These are phyloP conservation scores for Arvicanthis niloticus DNA, from an alignment of 2,113 vertebrate genomes.

Conservation along the genomic window DNA sequence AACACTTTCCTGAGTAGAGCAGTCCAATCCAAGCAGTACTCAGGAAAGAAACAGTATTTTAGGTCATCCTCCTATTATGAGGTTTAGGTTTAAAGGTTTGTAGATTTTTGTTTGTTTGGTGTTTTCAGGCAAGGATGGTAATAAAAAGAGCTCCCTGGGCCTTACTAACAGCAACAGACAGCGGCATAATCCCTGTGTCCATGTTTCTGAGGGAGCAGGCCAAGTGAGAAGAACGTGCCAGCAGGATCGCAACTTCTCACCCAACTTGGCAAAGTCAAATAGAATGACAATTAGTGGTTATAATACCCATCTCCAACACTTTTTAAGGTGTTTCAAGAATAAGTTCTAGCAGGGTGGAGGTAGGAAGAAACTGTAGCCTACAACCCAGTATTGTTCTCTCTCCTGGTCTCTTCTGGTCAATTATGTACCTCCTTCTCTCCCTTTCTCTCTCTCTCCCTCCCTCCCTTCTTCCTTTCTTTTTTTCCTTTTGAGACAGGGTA, in stretches of 20 bases:
- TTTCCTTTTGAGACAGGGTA: background rate
- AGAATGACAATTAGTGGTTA: background rate
- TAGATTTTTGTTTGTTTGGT: background rate
- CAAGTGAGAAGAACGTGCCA: background rate
- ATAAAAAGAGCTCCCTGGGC: background rate
- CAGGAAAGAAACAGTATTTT: background rate
- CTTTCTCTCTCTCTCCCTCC: too few relatives aligned
- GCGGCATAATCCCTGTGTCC: background rate
- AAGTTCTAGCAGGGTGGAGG: background rate
- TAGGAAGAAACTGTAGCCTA: background rate
- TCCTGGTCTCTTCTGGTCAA: slow-evolving; percentile 50
- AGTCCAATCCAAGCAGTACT: background rate
- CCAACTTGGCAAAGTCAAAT: background rate
- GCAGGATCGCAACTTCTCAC: background rate
- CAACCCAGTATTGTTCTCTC: background rate
- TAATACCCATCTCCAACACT: background rate
- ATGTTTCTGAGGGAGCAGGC: background rate
- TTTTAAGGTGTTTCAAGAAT: slow-evolving; percentile 30
- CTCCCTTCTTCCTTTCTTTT: background rate
- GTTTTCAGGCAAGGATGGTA: background rate
- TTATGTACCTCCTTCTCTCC: background rate
- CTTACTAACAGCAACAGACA: background rate
- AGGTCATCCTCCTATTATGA: background rate
- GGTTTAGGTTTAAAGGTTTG: background rate
- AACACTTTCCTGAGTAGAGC: background rate